Conservation (phyloP, 2,113 vertebrate species). For the Acrocephalus kingi region DNA sequence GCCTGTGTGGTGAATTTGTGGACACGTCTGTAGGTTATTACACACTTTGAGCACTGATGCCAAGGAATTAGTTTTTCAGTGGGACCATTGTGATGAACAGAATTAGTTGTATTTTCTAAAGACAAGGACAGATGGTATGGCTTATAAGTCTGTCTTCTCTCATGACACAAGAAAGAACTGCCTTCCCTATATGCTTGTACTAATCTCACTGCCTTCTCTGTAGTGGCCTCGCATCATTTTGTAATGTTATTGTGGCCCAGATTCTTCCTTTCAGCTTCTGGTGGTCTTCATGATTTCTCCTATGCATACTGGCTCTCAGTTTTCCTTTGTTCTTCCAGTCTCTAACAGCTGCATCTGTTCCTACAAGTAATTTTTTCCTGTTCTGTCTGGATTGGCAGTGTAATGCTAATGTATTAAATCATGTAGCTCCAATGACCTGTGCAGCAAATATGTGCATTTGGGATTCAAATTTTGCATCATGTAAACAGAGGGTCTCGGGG, state of each 20-base stretch:
- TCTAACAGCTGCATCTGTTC: not conserved
- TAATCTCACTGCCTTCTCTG: not conserved
- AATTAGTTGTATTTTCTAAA: not conserved
- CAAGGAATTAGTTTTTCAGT: not conserved
- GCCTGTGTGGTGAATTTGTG: not conserved
- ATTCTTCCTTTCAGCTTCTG: not conserved
- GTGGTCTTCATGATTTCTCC: not conserved
- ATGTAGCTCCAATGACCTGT: not conserved
- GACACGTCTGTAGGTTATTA: not conserved
- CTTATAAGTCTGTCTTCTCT: not conserved
- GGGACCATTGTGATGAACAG: not conserved
- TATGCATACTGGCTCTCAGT: not conserved
- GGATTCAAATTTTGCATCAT: not conserved
- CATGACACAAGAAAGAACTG: rapidly evolving
- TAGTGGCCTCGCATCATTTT: not conserved
- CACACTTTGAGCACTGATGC: not conserved
- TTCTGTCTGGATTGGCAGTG: not conserved
- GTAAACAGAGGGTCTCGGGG: not conserved
- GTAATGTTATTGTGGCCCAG: not conserved
- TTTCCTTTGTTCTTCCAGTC: not conserved
- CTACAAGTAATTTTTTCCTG: not conserved
- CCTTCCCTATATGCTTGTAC: not conserved
- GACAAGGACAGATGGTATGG: not conserved
- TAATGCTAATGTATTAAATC: not conserved
- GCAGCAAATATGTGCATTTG: not conserved